Base-by-base conservation (phyloP, 1,140 invertebrate species). In the Brachionus manjavacas region DNA sequence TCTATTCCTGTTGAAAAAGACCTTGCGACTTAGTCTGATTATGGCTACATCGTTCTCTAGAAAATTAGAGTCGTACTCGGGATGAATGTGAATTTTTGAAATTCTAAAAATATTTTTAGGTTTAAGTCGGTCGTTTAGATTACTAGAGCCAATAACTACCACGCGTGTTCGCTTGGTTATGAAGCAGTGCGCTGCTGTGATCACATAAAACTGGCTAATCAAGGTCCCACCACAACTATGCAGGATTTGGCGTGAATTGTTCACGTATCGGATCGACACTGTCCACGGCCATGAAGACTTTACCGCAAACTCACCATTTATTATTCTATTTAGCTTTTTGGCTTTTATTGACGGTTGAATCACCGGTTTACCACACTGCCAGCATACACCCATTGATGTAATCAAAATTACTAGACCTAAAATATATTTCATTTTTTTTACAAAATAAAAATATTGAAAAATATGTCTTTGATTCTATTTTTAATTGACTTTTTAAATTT, bases 101-200 rank as follows among this genome's bases (percentile, higher is more conserved):
- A 64, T 25, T 41, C n/a, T 41, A 35, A 20, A 81, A 20, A 23
- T n/a, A 68, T 60, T 81, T 43, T 81, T 25, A 12, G 49, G 25
- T 3, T 8, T 68, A 8, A 80, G 39, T 7, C 35, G n/a, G 1
- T 81, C 39, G 9, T 41, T 60, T 81, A 60, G 31, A 43, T 31
- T 43, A 46, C 60, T 60, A n/a, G 41, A 41, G 28, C 79, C 79
- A 28, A 81, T 64, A 23, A 39, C 39, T n/a, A 81, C 23, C 6
- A 49, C 72, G 0, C 25, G 9, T 16, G 20, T 64, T 6, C 20
- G 28, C n/a, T 43, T 20, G 7, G n/a, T 64, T 23, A 12, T 28
- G 12, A 86, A 46, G 68, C 86, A 87, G 76, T 87, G 86, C 31
- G 85, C 85, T 16, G 86, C 86, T 8, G 86, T 85, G n/a, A 87